phyloP scores from a whole-genome alignment of 2,888 invertebrate species.

The Hyposoter dolosus region DNA sequence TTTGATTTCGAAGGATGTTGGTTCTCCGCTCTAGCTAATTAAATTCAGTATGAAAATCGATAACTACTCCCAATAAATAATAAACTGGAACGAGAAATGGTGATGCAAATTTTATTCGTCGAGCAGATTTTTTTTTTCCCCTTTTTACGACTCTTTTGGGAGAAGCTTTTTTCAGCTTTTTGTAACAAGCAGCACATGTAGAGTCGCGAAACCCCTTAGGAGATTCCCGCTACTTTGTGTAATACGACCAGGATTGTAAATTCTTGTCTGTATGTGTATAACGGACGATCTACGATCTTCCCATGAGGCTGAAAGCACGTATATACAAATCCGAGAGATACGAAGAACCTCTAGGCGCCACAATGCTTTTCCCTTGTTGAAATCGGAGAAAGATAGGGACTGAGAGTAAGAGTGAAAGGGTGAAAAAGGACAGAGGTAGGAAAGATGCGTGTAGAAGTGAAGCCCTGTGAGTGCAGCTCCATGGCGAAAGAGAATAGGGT shows the following conservation, averaged over 20 bases:
- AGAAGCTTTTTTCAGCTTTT: constrained; percentile 35
- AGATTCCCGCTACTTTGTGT: constrained; percentile 35
- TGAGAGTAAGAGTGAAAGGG: not conserved
- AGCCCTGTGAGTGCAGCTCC: constrained; percentile 35
- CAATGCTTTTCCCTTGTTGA: constrained; percentile 40
- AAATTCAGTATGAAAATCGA: not conserved
- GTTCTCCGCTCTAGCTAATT: not conserved
- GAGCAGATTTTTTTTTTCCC: constrained; percentile 1
- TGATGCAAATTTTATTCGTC: not conserved
- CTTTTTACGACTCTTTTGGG: constrained; percentile 17
- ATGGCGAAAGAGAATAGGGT: constrained; percentile 52
- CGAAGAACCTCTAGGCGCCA: constrained; percentile 46
- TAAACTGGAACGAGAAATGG: not conserved
- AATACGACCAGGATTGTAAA: constrained; percentile 49
- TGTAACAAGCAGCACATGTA: constrained; percentile 28
- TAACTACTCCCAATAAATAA: not conserved
- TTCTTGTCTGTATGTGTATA: constrained; percentile 34
- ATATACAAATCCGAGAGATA: constrained; percentile 56
- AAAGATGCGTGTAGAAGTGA: constrained; percentile 24
- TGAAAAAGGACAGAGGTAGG: not conserved
- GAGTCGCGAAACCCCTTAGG: constrained; percentile 26
- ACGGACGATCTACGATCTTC: constrained; percentile 49
- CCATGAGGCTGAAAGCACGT: constrained; percentile 53
- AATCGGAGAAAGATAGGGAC: constrained; percentile 5
- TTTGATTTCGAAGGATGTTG: not conserved